Conservation (phyloP, 1,140 invertebrate species). For the Cyclina sinensis region DNA sequence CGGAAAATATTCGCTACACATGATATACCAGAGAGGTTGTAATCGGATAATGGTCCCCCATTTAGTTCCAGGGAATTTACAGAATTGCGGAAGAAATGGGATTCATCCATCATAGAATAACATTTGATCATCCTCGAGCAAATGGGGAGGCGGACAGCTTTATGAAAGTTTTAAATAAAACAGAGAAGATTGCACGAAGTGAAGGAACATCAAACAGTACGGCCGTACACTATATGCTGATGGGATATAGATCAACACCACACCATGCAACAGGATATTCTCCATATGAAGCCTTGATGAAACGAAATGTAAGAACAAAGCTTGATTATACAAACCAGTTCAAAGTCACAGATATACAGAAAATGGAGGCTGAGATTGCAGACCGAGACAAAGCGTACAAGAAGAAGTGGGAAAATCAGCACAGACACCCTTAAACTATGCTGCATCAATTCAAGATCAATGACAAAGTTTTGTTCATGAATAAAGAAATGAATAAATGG, state of each 20-base stretch:
- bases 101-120: constrained; percentile 42
- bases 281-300: constrained; percentile 49
- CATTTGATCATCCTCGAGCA: constrained; percentile 24
- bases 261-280: constrained; percentile 29
- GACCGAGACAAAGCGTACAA: no score
- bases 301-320: no score
- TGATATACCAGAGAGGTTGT: constrained; percentile 64
- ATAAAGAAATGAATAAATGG: background rate
- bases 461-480: background rate
- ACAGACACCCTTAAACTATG: background rate
- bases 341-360: no score
- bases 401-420: no score
- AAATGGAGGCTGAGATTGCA: no score
- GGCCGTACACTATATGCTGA: constrained; percentile 25
- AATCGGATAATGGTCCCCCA: constrained; percentile 73
- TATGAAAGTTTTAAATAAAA: constrained; percentile 66
- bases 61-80: constrained; percentile 62
- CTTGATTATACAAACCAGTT: no score
- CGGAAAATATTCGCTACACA: constrained; percentile 66
- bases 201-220: constrained; percentile 52
- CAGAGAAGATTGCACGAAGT: constrained; percentile 52
- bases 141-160: constrained; percentile 67
- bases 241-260: no score
- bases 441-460: background rate
- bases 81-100: constrained; percentile 33